Evolutionary conservation across 2,797 vertebrate species (phyloP).

Genomic region (Myotis planiceps): DNA sequence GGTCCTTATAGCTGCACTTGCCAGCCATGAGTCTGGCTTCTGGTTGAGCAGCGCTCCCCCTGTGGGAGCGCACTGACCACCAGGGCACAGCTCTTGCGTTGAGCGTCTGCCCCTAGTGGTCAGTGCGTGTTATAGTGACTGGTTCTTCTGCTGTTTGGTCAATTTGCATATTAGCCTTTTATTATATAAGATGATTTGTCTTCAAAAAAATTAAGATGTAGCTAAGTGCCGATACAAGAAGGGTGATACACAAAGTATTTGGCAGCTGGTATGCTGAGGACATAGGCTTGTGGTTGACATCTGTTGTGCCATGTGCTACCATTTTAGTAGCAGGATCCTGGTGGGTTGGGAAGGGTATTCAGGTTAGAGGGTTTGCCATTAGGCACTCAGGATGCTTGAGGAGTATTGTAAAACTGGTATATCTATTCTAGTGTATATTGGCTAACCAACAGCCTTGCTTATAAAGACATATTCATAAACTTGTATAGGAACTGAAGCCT

Average conservation of each 20-base stretch:
- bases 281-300: background rate
- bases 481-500: background rate
- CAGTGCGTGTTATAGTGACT: too few species aligned
- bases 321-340: background rate
- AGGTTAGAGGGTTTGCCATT: background rate
- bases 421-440: background rate
- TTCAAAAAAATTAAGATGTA: background rate
- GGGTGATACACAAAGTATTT: background rate
- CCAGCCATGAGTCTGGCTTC: too few species aligned
- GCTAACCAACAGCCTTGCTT: background rate
- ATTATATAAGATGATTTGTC: background rate
- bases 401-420: background rate
- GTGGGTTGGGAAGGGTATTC: background rate
- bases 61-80: too few species aligned
- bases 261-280: background rate
- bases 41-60: too few species aligned
- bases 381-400: background rate
- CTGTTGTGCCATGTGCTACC: background rate
- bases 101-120: too few species aligned
- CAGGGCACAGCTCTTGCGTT: too few species aligned
- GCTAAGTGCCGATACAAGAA: constrained; percentile 1
- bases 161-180: too few species aligned
- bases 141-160: too few species aligned
- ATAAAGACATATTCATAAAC: background rate
- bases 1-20: too few species aligned